phyloP scores from a whole-genome alignment of 2,113 vertebrate genomes.

The Mirza zaza region DNA sequence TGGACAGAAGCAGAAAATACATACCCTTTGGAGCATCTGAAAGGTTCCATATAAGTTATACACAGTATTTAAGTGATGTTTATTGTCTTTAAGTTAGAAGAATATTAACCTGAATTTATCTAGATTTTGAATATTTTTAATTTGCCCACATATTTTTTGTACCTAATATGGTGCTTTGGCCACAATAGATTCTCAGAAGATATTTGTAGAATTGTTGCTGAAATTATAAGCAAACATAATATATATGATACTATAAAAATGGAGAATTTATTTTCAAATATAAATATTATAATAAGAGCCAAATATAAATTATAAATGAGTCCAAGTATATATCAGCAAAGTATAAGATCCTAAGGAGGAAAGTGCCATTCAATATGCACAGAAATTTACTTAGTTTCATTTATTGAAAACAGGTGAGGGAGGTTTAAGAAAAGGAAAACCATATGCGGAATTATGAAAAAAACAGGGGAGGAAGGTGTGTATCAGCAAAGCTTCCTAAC shows the following conservation, averaged over 20 bases:
- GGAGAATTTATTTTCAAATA: not conserved
- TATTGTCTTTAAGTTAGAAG: not conserved
- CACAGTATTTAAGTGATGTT: not conserved
- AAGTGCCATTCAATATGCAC: not conserved
- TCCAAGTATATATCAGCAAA: not conserved
- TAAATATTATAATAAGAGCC: not conserved
- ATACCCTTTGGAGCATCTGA: not conserved
- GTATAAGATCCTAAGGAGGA: not conserved
- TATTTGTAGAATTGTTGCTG: not conserved
- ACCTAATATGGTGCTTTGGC: not conserved
- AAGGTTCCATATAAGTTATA: not conserved
- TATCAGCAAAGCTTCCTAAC: constrained; percentile 23
- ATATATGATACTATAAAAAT: not conserved
- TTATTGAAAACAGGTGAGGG: not conserved
- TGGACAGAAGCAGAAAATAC: not conserved
- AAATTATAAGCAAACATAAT: not conserved
- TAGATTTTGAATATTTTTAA: not conserved
- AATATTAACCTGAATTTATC: not conserved
- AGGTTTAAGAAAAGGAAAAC: not conserved
- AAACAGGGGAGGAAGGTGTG: not conserved
- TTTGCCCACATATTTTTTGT: not conserved
- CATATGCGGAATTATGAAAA: not conserved
- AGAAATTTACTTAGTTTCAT: not conserved
- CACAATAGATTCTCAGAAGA: not conserved
- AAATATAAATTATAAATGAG: not conserved